Evolutionary conservation across 2,888 invertebrate genomes (phyloP).

Genomic region (Hipparchia sbordonii): DNA sequence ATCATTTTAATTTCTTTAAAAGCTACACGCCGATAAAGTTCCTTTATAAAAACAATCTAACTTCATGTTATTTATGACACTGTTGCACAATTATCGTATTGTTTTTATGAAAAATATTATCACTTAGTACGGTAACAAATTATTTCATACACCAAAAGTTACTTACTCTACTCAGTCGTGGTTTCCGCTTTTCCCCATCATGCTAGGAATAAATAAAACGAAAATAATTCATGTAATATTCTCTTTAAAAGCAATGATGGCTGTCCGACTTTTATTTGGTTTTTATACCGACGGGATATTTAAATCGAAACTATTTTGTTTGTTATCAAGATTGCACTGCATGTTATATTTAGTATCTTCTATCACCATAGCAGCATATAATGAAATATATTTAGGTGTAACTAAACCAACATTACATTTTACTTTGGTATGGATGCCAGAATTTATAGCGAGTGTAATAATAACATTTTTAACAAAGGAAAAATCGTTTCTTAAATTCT

Average conservation of each 20-base stretch:
- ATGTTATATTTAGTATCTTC: constrained; percentile 7
- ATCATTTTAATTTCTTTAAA: constrained; percentile 5
- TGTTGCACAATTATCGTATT: too few species aligned
- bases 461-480: constrained; percentile 22
- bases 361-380: background rate
- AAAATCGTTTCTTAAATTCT: constrained; percentile 20
- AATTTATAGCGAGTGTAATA: constrained; percentile 18
- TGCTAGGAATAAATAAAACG: background rate
- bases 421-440: background rate
- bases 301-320: constrained; percentile 16
- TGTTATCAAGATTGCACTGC: constrained; percentile 19
- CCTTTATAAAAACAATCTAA: too few species aligned
- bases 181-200: background rate
- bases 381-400: constrained; percentile 3
- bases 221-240: constrained; percentile 10
- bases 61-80: too few species aligned
- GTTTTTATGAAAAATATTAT: too few species aligned
- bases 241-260: constrained; percentile 23
- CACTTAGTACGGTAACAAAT: too few species aligned
- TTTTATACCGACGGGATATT: constrained; percentile 17
- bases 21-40: too few species aligned
- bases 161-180: background rate
- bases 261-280: constrained; percentile 28
- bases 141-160: too few species aligned
- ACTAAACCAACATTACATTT: constrained; percentile 19